Conservation (phyloP, 1,140 invertebrate species). For the Achroia grisella region DNA sequence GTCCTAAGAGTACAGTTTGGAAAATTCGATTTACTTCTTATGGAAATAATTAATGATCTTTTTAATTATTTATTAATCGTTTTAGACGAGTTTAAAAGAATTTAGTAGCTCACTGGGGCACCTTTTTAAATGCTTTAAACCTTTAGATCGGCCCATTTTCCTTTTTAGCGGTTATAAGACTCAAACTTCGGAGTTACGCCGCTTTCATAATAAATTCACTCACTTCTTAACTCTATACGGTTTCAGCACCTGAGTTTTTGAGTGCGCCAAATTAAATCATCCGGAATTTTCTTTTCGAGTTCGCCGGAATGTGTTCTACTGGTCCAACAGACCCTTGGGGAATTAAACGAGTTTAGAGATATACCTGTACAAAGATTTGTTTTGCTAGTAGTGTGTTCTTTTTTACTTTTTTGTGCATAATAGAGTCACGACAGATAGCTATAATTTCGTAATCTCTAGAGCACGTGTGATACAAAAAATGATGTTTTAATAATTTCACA, state of each 20-base stretch:
- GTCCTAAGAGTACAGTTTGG: slow-evolving; percentile 18
- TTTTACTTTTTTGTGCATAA: not conserved
- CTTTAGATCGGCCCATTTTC: not conserved
- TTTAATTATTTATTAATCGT: slow-evolving; percentile 2
- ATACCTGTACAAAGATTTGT: not conserved
- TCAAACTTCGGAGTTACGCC: not conserved
- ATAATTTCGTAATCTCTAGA: too few relatives aligned
- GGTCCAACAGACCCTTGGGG: not conserved
- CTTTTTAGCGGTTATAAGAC: not conserved
- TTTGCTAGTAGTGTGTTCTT: not conserved
- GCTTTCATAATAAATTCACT: not conserved
- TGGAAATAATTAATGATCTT: slow-evolving; percentile 5
- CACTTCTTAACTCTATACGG: not conserved
- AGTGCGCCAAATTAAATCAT: too few relatives aligned
- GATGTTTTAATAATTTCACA: too few relatives aligned
- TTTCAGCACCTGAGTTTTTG: not conserved
- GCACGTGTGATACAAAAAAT: too few relatives aligned
- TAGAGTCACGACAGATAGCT: not conserved
- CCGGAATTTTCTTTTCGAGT: not conserved
- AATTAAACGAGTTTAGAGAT: not conserved
- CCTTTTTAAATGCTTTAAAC: not conserved
- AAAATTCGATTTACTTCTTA: slow-evolving; percentile 28
- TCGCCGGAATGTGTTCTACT: not conserved
- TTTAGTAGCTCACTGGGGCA: not conserved
- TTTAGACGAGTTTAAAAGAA: not conserved